These are phyloP conservation scores for Harpagifer antarcticus DNA, from an alignment of 2,797 vertebrate genomes.

Conservation along the genomic window DNA sequence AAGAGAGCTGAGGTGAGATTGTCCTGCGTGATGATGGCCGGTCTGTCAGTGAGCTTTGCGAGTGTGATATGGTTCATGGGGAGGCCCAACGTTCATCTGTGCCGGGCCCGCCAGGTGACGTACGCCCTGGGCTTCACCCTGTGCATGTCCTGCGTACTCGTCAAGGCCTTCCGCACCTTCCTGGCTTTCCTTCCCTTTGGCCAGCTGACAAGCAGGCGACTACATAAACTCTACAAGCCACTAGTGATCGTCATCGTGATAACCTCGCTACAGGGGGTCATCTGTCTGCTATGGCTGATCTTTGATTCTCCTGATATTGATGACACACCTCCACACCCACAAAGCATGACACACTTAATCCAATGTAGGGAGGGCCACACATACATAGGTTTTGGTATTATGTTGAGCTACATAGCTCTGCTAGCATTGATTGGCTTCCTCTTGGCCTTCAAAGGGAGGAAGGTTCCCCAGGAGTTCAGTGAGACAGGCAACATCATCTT, in stretches of 20 bases:
- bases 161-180: constrained; percentile 75
- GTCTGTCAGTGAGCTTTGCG: constrained; percentile 70
- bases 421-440: constrained; percentile 76
- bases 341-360: constrained; percentile 43
- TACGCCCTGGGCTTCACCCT: constrained; percentile 81
- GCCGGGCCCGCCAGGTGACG: constrained; percentile 72
- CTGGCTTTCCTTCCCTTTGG: constrained; percentile 70
- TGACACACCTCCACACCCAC: constrained; percentile 5
- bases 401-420: constrained; percentile 77
- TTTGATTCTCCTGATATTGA: constrained; percentile 59
- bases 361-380: constrained; percentile 68
- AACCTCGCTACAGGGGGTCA: constrained; percentile 63
- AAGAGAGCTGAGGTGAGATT: constrained; percentile 67
- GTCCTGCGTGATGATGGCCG: constrained; percentile 74
- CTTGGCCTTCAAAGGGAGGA: constrained; percentile 76
- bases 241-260: constrained; percentile 49
- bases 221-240: constrained; percentile 67
- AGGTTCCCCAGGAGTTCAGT: constrained; percentile 73
- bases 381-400: constrained; percentile 66
- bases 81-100: constrained; percentile 59
- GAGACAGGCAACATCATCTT: constrained; percentile 77
- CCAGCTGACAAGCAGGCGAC: constrained; percentile 19
- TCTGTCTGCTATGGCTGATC: constrained; percentile 76
- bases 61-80: constrained; percentile 77
- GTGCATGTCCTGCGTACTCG: constrained; percentile 78